Evolutionary conservation across 1,140 invertebrate species (phyloP), one percentile per base, ranked within the genome.

Genomic region (Nomia melanderi): DNA sequence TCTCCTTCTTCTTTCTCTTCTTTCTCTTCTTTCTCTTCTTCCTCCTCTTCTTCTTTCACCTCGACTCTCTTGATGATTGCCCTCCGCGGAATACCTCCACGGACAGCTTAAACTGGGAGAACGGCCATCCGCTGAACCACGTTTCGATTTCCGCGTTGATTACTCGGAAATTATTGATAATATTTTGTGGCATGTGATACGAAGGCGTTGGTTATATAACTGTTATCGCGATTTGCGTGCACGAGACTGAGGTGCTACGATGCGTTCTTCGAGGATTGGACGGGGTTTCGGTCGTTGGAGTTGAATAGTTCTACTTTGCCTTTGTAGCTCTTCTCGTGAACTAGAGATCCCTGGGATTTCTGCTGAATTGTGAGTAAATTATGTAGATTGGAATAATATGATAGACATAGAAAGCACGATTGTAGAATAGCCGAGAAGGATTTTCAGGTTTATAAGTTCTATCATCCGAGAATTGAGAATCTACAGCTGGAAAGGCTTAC

Each of bases 61-160:
- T n/a, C n/a, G n/a, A n/a, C 64, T 71, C 71, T 50, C 57, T 39
- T 62, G 69, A 44, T 77, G 72, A 74, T 79, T 63, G 56, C 63
- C 65, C 23, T 14, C 57, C 47, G 50, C 54, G 59, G n/a, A 56
- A 72, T 44, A 62, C 50, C 66, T 47, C 50, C 29, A 65, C 64
- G 71, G 63, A 33, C 64, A 41, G 62, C 60, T 56, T 17, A 50
- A 77, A 59, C 27, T n/a, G n/a, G 53, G 17, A 50, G 39, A 70
- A 29, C 54, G 67, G 57, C 66, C 72, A 57, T 57, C 66, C 50
- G 62, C 39, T 66, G 57, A 54, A 59, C 44, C 53, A 56, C 39
- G 53, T 59, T 62, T 79, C 69, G 54, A 77, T 77, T 83, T 83
- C 73, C 81, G 82, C 77, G 54, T 72, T 50, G 77, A 80, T 83